Evolutionary conservation across 1,140 invertebrate species (phyloP), one percentile per base, ranked within the genome.

Genomic region (Cataglyphis hispanica): DNA sequence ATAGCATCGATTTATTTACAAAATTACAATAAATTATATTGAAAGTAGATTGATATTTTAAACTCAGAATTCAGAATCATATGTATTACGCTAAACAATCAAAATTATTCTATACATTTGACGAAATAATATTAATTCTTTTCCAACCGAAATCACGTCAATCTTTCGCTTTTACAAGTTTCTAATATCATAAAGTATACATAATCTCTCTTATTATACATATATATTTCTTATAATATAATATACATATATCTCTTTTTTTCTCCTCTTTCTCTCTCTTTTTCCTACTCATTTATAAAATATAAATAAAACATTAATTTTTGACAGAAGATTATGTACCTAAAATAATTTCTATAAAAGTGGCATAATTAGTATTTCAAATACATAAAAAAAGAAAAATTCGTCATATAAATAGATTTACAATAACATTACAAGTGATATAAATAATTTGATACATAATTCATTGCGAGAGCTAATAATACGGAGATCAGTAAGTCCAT

Each of bases 21-120:
- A 80, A 88, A 88, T 85, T 86, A 66, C 67, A 84, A 84, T 88
- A 85, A 85, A 87, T 85, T 78, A 87, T 72, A 13, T 40, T 22
- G 43, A 8, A 74, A 61, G 34, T 72, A n/a, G 50, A 85, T 50
- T 40, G 66, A 63, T 56, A 72, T 61, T 40, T 85, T 69, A 22
- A 56, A 84, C 53, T 58, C n/a, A 53, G 22, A 43, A 19, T 74
- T 7, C 31, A 31, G 31, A 31, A 31, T 31, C 31, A 31, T 31
- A 74, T 58, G 11, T 50, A 2, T 34, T 4, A 66, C 16, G 8
- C 8, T 25, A 53, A 43, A 50, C 31, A 66, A 78, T 67, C 25
- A 4, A 66, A 1, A 46, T 11, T 67, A 37, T 67, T 70, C 8
- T 76, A 37, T 37, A 78, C 22, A 34, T 31, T 8, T 66, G 27